Base-by-base conservation (phyloP, 2,888 invertebrate species). In the Archips crataeganus region DNA sequence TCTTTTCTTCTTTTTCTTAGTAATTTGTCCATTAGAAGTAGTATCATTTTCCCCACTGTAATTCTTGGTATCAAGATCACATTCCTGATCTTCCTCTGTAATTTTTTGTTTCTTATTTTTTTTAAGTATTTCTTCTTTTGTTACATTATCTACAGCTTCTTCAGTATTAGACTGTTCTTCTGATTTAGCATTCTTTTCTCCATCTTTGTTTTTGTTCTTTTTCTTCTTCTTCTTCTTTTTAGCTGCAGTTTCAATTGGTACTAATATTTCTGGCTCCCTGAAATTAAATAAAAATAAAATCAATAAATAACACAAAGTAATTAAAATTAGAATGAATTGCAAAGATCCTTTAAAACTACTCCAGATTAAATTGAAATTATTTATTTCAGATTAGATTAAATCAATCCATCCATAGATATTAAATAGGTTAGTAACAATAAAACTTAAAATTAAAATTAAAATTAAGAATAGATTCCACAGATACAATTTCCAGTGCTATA, bases 171-270 rank as follows among this genome's bases (percentile, higher is more conserved):
- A 34, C 86, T 76, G 75, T 71, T 80, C 77, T 74, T 74, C 61
- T 23, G 66, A 64, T 49, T 34, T 59, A 45, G 51, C 60, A 32
- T 59, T 74, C 32, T 64, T 13, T 76, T 80, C 63, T 47, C 73
- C 61, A 39, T 62, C 72, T 2, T 62, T 66, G 60, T 80, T 78
- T 60, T 89, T 91, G 42, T 92, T 87, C 77, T 89, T 89, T 79
- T 87, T 88, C 79, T 89, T 94, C 83, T 90, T 92, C 80, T 90
- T 92, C 80, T 90, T 92, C 77, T 90, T 89, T 81, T 90, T 93
- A 79, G 89, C 91, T 62, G 83, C 84, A 80, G 90, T 81, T 81
- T 89, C 84, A 72, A 85, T 77, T 13, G 92, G 86, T 2, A 89
- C 86, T 5, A 87, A 84, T 75, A 91, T 79, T 78, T 92, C 91